These are phyloP conservation scores for Iselma pallidipennis DNA, from an alignment of 2,888 invertebrate genomes.

Conservation along the genomic window DNA sequence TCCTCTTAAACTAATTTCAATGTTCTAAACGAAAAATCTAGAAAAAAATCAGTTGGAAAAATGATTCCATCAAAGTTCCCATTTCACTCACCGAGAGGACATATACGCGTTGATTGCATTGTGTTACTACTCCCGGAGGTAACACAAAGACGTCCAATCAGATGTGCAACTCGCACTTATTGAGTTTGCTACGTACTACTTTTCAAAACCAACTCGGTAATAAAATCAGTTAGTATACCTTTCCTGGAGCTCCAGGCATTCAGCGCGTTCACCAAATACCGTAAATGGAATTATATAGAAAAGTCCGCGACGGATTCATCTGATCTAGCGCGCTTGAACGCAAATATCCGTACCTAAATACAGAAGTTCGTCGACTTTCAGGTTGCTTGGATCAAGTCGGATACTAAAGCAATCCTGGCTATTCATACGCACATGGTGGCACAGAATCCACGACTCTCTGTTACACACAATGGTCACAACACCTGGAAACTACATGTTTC, in stretches of 20 bases:
- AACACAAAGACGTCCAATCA: constrained; percentile 58
- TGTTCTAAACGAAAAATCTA: constrained; percentile 8
- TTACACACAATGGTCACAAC: constrained; percentile 91
- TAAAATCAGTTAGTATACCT: constrained; percentile 52
- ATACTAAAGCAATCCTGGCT: constrained; percentile 85
- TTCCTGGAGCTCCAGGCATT: constrained; percentile 37
- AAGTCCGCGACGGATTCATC: constrained; percentile 30
- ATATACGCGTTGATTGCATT: constrained; percentile 55
- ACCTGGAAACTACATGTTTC: constrained; percentile 91
- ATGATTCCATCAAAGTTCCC: constrained; percentile 35
- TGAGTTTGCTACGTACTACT: constrained; percentile 55
- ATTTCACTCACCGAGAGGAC: constrained; percentile 34
- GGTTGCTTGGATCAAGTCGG: constrained; percentile 94
- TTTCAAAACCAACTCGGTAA: constrained; percentile 50
- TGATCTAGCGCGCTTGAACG: constrained; percentile 35
- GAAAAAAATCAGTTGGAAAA: constrained; percentile 26
- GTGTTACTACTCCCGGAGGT: constrained; percentile 52
- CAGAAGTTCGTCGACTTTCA: constrained; percentile 53
- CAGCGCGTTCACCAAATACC: constrained; percentile 44
- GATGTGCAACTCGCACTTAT: constrained; percentile 56
- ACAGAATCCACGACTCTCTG: constrained; percentile 81
- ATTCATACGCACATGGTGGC: constrained; percentile 90
- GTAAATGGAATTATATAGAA: constrained; percentile 48
- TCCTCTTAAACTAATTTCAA: constrained; percentile 16
- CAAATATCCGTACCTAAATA: constrained; percentile 34